phyloP scores from a whole-genome alignment of 1,140 invertebrate genomes.

The Eupristina koningsbergeri region DNA sequence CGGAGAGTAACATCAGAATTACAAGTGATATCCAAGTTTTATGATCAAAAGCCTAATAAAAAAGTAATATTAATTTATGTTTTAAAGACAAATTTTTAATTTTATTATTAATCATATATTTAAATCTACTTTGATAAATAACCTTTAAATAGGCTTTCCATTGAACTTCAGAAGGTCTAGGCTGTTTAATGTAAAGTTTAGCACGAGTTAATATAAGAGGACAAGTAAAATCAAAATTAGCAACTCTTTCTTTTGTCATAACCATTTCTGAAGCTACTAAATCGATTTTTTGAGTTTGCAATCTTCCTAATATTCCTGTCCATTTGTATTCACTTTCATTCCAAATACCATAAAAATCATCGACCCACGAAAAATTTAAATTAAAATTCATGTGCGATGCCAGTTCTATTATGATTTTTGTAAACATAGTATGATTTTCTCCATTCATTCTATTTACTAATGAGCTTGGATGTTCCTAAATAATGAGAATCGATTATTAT shows the following conservation, averaged over 20 bases:
- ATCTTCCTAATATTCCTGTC: constrained; percentile 59
- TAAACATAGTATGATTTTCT: constrained; percentile 44
- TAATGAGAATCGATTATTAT: background rate
- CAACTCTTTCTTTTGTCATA: constrained; percentile 54
- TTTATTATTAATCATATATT: no score
- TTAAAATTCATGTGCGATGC: constrained; percentile 58
- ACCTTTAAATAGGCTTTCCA: constrained; percentile 62
- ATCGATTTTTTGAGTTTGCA: constrained; percentile 53
- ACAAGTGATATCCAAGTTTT: constrained; percentile 56
- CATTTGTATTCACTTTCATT: constrained; percentile 49
- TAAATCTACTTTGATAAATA: no score
- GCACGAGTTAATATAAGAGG: constrained; percentile 56
- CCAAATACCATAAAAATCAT: constrained; percentile 54
- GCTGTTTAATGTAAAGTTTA: constrained; percentile 57
- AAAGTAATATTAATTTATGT: background rate
- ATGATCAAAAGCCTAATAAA: constrained; percentile 51
- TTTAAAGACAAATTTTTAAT: no score
- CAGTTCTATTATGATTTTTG: constrained; percentile 55
- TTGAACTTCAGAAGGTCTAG: constrained; percentile 41
- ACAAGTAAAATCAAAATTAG: constrained; percentile 59
- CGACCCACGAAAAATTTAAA: constrained; percentile 12
- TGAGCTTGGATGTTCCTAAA: constrained; percentile 54
- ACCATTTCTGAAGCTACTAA: constrained; percentile 59
- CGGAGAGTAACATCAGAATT: constrained; percentile 47
- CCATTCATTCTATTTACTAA: constrained; percentile 24